Evolutionary conservation across 2,113 vertebrate genomes (phyloP).

Genomic region (Tyrannus savana): DNA sequence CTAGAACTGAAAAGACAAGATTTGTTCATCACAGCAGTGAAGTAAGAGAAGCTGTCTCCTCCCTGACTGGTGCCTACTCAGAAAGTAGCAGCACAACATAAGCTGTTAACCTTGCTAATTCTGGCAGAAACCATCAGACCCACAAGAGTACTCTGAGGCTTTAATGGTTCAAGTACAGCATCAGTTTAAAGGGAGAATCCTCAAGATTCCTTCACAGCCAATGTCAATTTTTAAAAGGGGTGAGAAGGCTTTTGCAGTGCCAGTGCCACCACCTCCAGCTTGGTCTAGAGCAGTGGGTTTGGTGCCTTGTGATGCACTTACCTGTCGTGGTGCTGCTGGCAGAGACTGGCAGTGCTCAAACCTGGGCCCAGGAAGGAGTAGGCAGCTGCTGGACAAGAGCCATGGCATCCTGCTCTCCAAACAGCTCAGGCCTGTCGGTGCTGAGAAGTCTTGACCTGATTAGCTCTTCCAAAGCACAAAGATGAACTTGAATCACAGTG

Average conservation of each 20-base stretch:
- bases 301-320: background rate
- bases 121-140: background rate
- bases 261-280: background rate
- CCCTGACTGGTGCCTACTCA: background rate
- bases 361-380: background rate
- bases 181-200: background rate
- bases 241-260: background rate
- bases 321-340: background rate
- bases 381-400: background rate
- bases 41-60: background rate
- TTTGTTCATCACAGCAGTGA: background rate
- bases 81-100: accelerated
- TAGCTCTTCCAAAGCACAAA: slow-evolving; percentile 7
- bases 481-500: background rate
- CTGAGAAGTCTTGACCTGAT: background rate
- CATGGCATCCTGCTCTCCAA: accelerated
- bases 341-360: background rate
- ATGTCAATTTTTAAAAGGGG: background rate
- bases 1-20: background rate
- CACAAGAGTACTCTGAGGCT: background rate
- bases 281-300: background rate
- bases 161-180: background rate
- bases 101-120: background rate
- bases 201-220: background rate
- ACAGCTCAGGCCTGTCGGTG: background rate